Evolutionary conservation across 2,888 invertebrate genomes (phyloP).

Genomic region (Arrhopalites spinosus): DNA sequence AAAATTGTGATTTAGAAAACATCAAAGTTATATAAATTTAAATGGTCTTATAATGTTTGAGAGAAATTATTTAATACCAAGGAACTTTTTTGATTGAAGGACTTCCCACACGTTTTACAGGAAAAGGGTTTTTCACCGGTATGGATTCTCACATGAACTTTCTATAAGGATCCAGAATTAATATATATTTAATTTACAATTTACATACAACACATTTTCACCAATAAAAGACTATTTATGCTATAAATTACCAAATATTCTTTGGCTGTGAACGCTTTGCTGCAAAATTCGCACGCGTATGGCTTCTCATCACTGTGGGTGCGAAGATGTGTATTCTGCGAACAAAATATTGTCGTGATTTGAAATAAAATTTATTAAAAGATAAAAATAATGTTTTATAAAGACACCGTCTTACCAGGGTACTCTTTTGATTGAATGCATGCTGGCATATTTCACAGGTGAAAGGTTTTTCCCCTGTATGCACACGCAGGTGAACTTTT

Average conservation of each 20-base stretch:
- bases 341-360: no score
- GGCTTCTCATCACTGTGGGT: constrained; percentile 35
- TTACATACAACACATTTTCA: no score
- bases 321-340: constrained; percentile 29
- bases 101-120: constrained; percentile 36
- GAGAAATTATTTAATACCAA: no score
- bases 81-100: constrained; percentile 39
- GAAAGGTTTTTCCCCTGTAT: constrained; percentile 37
- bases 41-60: no score
- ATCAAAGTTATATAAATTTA: no score
- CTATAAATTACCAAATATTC: constrained; percentile 25
- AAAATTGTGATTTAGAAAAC: neutral
- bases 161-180: neutral
- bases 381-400: no score
- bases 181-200: no score
- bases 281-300: constrained; percentile 37
- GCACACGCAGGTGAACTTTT: constrained; percentile 36
- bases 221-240: no score
- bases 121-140: constrained; percentile 37
- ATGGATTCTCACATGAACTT: constrained; percentile 35
- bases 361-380: no score
- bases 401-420: constrained; percentile 9
- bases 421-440: constrained; percentile 38
- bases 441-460: constrained; percentile 39
- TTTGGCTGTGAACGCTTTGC: constrained; percentile 39